Percentiles rank a stretch among this genome's conserved stretches.
Evolutionary conservation across 2,113 vertebrate species (phyloP).

Genomic region (Casuarius casuarius): DNA sequence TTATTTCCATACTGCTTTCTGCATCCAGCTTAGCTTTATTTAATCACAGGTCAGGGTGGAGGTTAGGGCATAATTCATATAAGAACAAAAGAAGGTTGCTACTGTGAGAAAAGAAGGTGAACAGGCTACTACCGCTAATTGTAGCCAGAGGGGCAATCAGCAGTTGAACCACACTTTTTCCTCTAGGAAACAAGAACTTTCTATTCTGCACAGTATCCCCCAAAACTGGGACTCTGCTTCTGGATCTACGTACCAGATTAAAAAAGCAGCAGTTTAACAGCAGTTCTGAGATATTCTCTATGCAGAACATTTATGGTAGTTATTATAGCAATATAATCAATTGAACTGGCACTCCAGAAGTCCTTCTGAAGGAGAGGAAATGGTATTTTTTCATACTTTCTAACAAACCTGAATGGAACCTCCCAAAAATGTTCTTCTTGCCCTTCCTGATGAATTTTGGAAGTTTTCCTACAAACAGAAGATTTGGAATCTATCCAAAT

Average conservation of each 20-base stretch:
- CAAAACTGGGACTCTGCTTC: not conserved
- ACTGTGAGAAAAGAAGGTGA: not conserved
- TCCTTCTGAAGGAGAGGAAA: not conserved
- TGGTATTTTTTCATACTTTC: not conserved
- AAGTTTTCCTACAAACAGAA: not conserved
- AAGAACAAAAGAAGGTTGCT: not conserved
- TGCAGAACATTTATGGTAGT: not conserved
- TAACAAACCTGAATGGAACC: not conserved
- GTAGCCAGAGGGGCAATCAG: not conserved
- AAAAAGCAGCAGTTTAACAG: not conserved
- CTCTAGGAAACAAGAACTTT: not conserved
- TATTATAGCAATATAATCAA: not conserved
- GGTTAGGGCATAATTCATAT: not conserved
- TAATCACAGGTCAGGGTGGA: not conserved
- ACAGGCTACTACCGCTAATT: not conserved
- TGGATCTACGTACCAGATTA: not conserved
- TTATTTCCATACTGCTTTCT: not conserved
- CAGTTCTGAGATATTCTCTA: not conserved
- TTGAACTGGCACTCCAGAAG: not conserved
- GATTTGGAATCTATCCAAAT: not conserved
- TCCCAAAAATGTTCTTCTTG: not conserved
- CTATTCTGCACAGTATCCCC: not conserved
- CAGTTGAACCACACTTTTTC: not conserved
- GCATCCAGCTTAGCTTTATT: not conserved
- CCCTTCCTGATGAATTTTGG: not conserved